A percentile compares a stretch with the other conserved stretches of the same genome.
Evolutionary conservation across 2,888 invertebrate species (phyloP).

Genomic region (Eledona agricola): DNA sequence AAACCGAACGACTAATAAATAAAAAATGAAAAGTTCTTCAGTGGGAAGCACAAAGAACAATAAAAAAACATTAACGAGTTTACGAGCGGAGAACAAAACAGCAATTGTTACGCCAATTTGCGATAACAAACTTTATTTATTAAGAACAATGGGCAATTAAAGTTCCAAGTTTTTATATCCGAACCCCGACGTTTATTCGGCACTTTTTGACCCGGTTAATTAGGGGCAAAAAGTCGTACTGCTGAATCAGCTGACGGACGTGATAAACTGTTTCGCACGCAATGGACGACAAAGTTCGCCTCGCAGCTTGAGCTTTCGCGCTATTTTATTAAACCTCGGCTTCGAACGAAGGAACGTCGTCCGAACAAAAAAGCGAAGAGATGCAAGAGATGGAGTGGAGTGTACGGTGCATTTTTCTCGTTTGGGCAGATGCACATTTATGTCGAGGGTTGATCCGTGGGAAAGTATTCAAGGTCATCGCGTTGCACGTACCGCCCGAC

Average conservation of each 20-base stretch:
- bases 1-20: constrained; percentile 5
- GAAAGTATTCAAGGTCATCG: constrained; percentile 30
- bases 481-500: constrained; percentile 11
- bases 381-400: no score
- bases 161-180: constrained; percentile 22
- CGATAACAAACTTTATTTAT: constrained; percentile 32
- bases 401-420: constrained; percentile 13
- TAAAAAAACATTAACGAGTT: constrained; percentile 31
- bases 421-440: constrained; percentile 29
- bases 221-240: no score
- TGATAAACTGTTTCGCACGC: no score
- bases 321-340: no score
- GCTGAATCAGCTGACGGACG: no score
- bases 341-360: no score
- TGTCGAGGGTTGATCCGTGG: constrained; percentile 31
- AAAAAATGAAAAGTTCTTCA: constrained; percentile 15
- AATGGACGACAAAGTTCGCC: no score
- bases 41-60: constrained; percentile 27
- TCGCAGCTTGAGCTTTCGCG: no score
- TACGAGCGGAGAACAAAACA: constrained; percentile 26
- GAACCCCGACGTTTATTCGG: no score
- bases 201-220: no score
- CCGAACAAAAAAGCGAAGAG: no score
- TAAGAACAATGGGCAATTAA: constrained; percentile 37
- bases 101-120: constrained; percentile 33